A percentile compares a stretch with the other conserved stretches of the same genome.
These are phyloP conservation scores for Chondrilla cf. caribensis DNA, from an alignment of 37 sponge, comb jelly and placozoan genomes.

Conservation along the genomic window DNA sequence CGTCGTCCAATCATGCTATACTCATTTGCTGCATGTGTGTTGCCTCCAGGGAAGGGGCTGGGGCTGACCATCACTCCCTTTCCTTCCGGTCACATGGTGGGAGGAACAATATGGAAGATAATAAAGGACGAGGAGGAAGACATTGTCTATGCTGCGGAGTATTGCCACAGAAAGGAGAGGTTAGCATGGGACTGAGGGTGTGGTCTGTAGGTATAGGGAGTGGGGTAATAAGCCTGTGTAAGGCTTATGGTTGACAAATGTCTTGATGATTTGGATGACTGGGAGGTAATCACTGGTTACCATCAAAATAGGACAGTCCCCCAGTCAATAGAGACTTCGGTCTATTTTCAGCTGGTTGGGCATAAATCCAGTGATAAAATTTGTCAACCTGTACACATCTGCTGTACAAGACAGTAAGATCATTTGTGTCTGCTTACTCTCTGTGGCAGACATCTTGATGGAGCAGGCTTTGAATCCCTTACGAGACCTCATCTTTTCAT, in stretches of 20 bases:
- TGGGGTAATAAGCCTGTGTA: not conserved
- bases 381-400: too few relatives aligned
- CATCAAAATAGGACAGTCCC: too few relatives aligned
- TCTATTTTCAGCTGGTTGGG: too few relatives aligned
- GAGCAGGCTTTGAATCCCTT: constrained; percentile 87
- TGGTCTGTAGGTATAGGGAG: not conserved
- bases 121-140: constrained; percentile 98
- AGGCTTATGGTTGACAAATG: not conserved
- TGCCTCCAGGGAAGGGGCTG: constrained; percentile 93
- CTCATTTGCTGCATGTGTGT: too few relatives aligned
- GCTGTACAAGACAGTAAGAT: too few relatives aligned
- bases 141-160: constrained; percentile 98
- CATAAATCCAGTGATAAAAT: too few relatives aligned
- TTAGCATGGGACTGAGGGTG: too few relatives aligned
- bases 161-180: constrained; percentile 99
- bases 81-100: constrained; percentile 98
- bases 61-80: constrained; percentile 97
- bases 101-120: constrained; percentile 99
- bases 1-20: too few relatives aligned
- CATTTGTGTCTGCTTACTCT: too few relatives aligned
- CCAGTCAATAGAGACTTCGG: too few relatives aligned
- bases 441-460: constrained; percentile 89
- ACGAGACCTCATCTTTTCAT: constrained; percentile 91
- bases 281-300: too few relatives aligned
- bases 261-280: too few relatives aligned